Evolutionary conservation across 2,113 vertebrate species (phyloP), one percentile per base, ranked within the genome.

Genomic region (Scophthalmus maximus): DNA sequence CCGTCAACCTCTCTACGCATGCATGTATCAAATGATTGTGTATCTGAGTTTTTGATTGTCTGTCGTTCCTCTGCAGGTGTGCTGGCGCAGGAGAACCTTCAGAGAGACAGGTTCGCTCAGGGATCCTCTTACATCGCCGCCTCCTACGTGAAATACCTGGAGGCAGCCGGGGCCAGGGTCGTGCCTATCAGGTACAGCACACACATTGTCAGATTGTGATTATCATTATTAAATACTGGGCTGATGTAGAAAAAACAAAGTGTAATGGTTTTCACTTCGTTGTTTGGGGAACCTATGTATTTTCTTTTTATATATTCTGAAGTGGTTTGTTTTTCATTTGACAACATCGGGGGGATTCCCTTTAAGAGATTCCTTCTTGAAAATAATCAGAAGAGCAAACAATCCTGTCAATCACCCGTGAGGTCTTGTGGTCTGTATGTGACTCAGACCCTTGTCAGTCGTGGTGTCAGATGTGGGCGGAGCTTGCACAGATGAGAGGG

Each of bases 71-170:
- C 23, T 1, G 1, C 3, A 95, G 94, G 94, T 34, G 83, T 95
- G 34, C 59, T 95, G 74, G 92, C 93, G 0, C 94, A 95, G 65
- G 93, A 95, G 40, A 93, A 91, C 50, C 62, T 89, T 2, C 78
- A 85, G 7, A 61, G 36, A 0, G 92, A 92, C 44, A 64, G 52
- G 14, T 68, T 86, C 22, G 91, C 91, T 4, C 84, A 51, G 5
- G 94, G 94, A 1, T 87, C 88, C 11, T 94, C 93, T 4, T 95
- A 95, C 63, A 94, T 95, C 18, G 90, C 92, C 1, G 94, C 93
- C 14, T 94, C 91, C 3, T 95, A 95, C 51, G 92, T 95, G 12
- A 95, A 95, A 52, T 94, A 88, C 77, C 65, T 95, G 69, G 94
- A 95, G 66, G 87, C 81, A 4, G 91, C 91, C 0, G 94, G 94